These are phyloP conservation scores for Gymnoscopelus microlampas DNA, from an alignment of 2,797 vertebrate genomes.

Conservation along the genomic window DNA sequence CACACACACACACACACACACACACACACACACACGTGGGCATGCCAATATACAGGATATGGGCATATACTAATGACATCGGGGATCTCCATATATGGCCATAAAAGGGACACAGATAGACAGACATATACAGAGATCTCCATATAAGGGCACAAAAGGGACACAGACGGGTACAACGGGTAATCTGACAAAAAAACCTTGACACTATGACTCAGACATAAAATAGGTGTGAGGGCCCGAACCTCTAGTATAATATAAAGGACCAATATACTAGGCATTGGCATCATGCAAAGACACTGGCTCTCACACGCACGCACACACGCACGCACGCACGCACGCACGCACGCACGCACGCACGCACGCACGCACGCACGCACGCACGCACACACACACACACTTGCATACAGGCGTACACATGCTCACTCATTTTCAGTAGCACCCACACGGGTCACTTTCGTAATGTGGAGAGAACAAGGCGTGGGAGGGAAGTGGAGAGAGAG, in stretches of 20 bases:
- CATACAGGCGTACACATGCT: slow-evolving; percentile 22
- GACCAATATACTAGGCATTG: slow-evolving; percentile 6
- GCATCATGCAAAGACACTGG: slow-evolving; percentile 39
- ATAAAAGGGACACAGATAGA: no score
- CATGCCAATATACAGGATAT: slow-evolving; percentile 6
- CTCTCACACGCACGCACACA: slow-evolving; percentile 5
- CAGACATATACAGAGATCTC: no score
- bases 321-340: slow-evolving; percentile 31
- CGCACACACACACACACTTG: slow-evolving; percentile 32
- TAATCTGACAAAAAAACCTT: no score
- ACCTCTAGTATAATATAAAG: no score
- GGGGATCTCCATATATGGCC: no score
- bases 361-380: slow-evolving; percentile 18
- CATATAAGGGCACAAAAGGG: no score
- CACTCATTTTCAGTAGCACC: slow-evolving; percentile 79
- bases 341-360: slow-evolving; percentile 30
- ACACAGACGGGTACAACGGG: no score
- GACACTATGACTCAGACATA: no score
- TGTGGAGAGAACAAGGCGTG: slow-evolving; percentile 72
- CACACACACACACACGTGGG: slow-evolving; percentile 3
- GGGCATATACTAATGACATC: no score
- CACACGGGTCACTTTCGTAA: slow-evolving; percentile 82
- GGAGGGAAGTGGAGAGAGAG: slow-evolving; percentile 71
- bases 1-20: slow-evolving; percentile 17
- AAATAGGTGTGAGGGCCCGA: no score